Evolutionary conservation across 2,888 invertebrate species (phyloP).

Genomic region (Tineola bisselliella): DNA sequence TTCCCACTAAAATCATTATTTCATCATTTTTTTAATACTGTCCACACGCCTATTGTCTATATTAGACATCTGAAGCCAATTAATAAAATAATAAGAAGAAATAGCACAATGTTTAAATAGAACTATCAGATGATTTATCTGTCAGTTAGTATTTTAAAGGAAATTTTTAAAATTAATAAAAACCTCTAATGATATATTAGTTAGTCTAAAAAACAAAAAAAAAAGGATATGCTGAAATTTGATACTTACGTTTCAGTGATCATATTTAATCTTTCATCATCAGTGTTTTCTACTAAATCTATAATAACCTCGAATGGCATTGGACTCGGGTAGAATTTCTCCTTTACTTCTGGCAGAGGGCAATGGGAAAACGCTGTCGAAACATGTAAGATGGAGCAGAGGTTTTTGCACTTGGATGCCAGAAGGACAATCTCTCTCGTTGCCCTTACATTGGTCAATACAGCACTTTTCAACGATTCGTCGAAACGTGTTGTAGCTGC

Average conservation of each 20-base stretch:
- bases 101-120: too few relatives aligned
- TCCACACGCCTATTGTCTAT: too few relatives aligned
- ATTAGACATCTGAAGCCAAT: too few relatives aligned
- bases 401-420: conserved; percentile 74
- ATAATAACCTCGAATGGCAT: conserved; percentile 23
- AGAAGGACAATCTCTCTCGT: conserved; percentile 83
- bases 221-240: too few relatives aligned
- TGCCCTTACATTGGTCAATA: conserved; percentile 86
- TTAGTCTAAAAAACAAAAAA: too few relatives aligned
- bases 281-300: conserved; percentile 23
- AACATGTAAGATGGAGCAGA: conserved; percentile 46
- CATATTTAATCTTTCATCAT: conserved; percentile 18
- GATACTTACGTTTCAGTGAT: conserved; percentile 3
- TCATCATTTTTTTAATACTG: too few relatives aligned
- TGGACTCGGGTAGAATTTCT: conserved; percentile 24
- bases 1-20: too few relatives aligned
- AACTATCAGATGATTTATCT: too few relatives aligned
- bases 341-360: conserved; percentile 15
- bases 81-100: too few relatives aligned
- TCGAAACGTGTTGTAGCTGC: conserved; percentile 75
- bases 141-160: too few relatives aligned
- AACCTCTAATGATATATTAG: too few relatives aligned
- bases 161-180: too few relatives aligned
- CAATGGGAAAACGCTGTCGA: conserved; percentile 26
- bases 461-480: conserved; percentile 81